Base-by-base conservation (phyloP, 2,113 vertebrate genomes). In the Archilochus colubris region DNA sequence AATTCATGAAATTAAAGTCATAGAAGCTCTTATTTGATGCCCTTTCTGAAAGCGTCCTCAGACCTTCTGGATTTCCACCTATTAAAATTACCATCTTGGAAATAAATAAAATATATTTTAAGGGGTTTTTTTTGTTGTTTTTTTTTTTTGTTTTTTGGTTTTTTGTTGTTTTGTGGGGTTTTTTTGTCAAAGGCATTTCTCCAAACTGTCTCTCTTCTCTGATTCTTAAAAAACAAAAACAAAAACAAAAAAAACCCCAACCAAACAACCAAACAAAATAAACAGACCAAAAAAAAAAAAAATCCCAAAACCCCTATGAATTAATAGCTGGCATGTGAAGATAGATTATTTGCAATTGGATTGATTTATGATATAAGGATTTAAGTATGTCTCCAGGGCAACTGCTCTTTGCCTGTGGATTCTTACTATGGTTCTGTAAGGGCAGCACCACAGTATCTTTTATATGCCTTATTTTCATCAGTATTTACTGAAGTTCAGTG, bases 351-450 rank as follows among this genome's bases (percentile, higher is more conserved):
- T 94, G 48, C 75, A 88, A 81, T 77, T 95, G 48, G 48, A 85
- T 55, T 89, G 69, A 95, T 79, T 93, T 67, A 79, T 69, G 66
- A 76, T 85, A 82, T 80, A 84, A 91, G 50, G 54, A 85, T 66
- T 89, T 92, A 85, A 91, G 53, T 74, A 80, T 58, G 38, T 85
- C 89, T 93, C 43, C 78, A 91, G 93, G 79, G 87, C 31, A 94
- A 74, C 84, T 92, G 51, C 9, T 87, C 23, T 82, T 93, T 85
- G 62, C 74, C 62, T 87, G 79, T 74, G 46, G 55, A 90, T 94
- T 91, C 79, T 66, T 80, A 69, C 27, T n/a, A 12, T 82, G 63
- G 13, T 69, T 91, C 61, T 7, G 1, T 55, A 83, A 90, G 38
- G 28, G 36, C 20, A 89, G 59, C 27, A 69, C 10, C 28, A 74